phyloP scores from a whole-genome alignment of 2,113 vertebrate genomes.

The Platanista minor region DNA sequence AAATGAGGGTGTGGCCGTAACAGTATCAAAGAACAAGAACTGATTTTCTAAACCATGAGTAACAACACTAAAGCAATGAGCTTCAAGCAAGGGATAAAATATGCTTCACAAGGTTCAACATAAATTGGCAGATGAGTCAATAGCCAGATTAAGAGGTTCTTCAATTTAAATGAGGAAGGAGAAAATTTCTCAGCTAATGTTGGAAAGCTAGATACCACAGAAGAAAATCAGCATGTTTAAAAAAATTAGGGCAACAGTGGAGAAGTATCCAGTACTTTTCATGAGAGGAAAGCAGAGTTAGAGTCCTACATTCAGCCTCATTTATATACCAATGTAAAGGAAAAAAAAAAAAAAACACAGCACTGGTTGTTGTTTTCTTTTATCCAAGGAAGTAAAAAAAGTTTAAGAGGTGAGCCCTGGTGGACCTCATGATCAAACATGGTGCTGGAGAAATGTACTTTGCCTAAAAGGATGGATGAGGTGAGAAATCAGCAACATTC shows the following conservation, averaged over 20 bases:
- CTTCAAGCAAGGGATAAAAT: neutral
- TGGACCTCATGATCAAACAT: neutral
- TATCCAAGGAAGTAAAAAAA: neutral
- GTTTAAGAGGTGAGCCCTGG: neutral
- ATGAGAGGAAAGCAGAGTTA: neutral
- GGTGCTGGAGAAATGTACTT: neutral
- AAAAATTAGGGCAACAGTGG: neutral
- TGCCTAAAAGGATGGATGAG: neutral
- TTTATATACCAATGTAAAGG: neutral
- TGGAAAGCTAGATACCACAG: neutral
- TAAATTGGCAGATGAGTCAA: neutral
- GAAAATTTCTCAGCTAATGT: neutral
- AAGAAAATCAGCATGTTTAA: neutral
- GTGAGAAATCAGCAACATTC: neutral
- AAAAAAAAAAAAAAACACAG: neutral
- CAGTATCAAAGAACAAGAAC: neutral
- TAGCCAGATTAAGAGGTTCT: neutral
- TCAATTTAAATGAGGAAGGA: slow-evolving; percentile 31
- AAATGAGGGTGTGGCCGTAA: neutral
- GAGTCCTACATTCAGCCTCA: neutral
- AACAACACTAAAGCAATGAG: neutral
- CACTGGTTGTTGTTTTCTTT: neutral
- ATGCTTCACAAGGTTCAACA: neutral
- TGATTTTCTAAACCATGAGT: neutral
- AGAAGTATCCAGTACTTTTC: neutral